Evolutionary conservation across 2,113 vertebrate species (phyloP).

Genomic region (Apodemus speciosus): DNA sequence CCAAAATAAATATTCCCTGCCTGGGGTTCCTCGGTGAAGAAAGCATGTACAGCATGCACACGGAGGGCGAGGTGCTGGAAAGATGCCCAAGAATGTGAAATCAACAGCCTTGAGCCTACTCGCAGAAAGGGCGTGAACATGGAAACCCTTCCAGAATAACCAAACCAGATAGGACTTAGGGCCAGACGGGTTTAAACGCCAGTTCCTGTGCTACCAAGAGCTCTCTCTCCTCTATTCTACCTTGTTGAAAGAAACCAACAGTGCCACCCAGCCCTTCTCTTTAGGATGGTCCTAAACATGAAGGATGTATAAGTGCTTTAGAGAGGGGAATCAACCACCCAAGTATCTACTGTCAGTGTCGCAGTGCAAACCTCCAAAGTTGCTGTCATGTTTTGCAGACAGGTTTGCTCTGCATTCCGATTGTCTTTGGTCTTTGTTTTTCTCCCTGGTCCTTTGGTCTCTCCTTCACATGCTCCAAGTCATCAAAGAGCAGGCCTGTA

Average conservation of each 20-base stretch:
- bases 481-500: conserved; percentile 31
- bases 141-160: conserved; percentile 24
- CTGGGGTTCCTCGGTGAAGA: conserved; percentile 55
- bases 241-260: neutral
- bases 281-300: conserved; percentile 10
- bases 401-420: neutral
- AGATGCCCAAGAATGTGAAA: conserved; percentile 41
- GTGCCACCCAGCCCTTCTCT: neutral
- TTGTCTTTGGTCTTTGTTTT: conserved; percentile 63
- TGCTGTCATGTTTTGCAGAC: conserved; percentile 23
- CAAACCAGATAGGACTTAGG: neutral
- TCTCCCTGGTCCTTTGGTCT: conserved; percentile 61
- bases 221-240: neutral
- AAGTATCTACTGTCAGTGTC: neutral
- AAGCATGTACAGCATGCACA: conserved; percentile 50
- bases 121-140: neutral
- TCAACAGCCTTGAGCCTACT: neutral
- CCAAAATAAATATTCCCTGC: conserved; percentile 56
- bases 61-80: conserved; percentile 33
- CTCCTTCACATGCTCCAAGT: conserved; percentile 32
- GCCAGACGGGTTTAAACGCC: neutral
- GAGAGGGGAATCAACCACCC: neutral
- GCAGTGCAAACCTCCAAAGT: neutral
- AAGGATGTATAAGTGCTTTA: neutral
- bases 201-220: neutral